Conservation (phyloP, 2,113 vertebrate species). For the Labeo rohita region DNA sequence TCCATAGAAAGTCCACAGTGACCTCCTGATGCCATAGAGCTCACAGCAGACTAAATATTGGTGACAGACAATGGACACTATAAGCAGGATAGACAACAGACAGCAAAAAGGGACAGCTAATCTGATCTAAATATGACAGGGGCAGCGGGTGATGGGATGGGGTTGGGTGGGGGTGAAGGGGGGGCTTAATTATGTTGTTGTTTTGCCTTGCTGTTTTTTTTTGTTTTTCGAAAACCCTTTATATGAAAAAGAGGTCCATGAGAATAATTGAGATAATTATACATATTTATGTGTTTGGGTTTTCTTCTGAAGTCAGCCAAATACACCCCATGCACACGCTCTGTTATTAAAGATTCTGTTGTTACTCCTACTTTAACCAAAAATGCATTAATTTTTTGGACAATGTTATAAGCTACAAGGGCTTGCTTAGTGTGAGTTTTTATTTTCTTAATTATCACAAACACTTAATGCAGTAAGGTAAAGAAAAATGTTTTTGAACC, state of each 20-base stretch:
- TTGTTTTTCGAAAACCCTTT: neutral
- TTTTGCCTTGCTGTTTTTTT: conserved; percentile 26
- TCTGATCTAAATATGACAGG: conserved; percentile 56
- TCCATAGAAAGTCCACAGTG: neutral
- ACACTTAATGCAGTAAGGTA: neutral
- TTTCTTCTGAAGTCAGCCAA: conserved; percentile 18
- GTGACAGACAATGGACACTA: conserved; percentile 54
- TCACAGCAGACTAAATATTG: conserved; percentile 34
- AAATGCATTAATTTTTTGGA: neutral
- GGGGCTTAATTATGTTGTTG: conserved; percentile 48
- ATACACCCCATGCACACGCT: neutral
- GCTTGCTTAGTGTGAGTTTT: neutral
- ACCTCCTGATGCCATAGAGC: neutral
- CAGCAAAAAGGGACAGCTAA: conserved; percentile 51
- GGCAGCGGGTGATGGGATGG: conserved; percentile 1
- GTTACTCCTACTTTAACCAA: neutral
- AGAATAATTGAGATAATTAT: conserved; percentile 27
- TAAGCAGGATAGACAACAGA: conserved; percentile 52
- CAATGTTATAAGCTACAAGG: neutral
- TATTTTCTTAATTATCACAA: neutral
- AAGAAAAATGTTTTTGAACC: neutral
- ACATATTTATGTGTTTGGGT: conserved; percentile 20
- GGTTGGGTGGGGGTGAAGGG: neutral
- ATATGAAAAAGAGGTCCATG: conserved; percentile 9
- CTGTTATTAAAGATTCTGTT: neutral